Percentiles rank a stretch among this genome's conserved stretches.
Conservation (phyloP, 2,797 vertebrate genomes). For the Falco novaeseelandiae region DNA sequence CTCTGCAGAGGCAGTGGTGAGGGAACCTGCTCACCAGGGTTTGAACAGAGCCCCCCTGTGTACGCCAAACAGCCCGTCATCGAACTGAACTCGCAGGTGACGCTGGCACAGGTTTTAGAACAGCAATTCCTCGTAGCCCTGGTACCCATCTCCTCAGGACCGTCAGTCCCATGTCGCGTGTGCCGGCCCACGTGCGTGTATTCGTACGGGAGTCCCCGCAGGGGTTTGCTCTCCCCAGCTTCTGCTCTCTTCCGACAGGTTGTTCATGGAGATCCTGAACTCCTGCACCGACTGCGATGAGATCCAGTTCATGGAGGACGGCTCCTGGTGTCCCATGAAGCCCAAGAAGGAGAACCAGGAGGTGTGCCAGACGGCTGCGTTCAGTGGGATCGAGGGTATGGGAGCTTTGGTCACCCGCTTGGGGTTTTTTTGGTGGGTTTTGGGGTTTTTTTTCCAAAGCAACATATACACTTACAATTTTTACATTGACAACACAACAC, state of each 20-base stretch:
- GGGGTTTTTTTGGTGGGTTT: no score
- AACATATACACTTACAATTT: background rate
- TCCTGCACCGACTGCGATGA: conserved; percentile 80
- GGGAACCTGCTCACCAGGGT: background rate
- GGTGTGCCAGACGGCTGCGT: conserved; percentile 68
- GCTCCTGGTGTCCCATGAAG: conserved; percentile 83
- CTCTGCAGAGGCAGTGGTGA: background rate
- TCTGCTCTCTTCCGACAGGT: background rate
- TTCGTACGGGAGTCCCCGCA: rapidly evolving
- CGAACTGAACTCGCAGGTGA: background rate
- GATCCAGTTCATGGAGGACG: conserved; percentile 82
- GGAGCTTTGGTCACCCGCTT: background rate
- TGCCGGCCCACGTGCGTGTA: rapidly evolving
- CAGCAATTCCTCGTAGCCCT: background rate
- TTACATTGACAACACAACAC: background rate
- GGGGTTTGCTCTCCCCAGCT: background rate
- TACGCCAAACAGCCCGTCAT: rapidly evolving
- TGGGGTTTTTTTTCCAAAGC: background rate
- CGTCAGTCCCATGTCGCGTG: no score
- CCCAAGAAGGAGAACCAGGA: conserved; percentile 79
- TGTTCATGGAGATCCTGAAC: conserved; percentile 83
- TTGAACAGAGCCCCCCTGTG: background rate
- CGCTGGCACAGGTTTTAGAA: rapidly evolving
- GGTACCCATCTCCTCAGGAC: background rate
- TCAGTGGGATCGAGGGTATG: conserved; percentile 71